Evolutionary conservation across 2,113 vertebrate species (phyloP).

Genomic region (Xenotilapia caudafasciata): DNA sequence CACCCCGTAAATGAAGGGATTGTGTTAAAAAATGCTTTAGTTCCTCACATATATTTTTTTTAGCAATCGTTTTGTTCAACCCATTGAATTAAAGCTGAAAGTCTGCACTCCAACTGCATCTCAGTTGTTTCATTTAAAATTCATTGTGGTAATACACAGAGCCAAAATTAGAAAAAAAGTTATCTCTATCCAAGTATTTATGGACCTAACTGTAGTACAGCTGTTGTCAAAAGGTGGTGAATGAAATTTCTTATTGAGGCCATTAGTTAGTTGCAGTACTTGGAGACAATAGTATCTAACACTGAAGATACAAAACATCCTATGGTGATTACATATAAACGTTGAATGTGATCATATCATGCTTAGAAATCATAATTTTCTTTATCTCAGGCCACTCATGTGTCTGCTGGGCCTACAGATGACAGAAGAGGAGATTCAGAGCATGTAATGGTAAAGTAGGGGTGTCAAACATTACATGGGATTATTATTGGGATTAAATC

Average conservation of each 20-base stretch:
- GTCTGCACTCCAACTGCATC: no score
- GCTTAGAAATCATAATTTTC: neutral
- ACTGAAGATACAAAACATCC: neutral
- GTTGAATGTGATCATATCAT: neutral
- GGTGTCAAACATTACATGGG: neutral
- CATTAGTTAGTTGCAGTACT: neutral
- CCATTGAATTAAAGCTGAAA: neutral
- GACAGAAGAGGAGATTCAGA: neutral
- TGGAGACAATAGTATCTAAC: neutral
- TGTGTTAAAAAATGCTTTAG: no score
- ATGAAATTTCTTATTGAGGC: neutral
- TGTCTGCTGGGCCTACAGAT: neutral
- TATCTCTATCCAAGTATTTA: no score
- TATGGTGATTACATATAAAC: neutral
- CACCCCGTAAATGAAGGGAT: no score
- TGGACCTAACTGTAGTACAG: neutral
- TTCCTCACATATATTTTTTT: no score
- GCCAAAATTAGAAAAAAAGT: no score
- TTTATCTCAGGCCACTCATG: neutral
- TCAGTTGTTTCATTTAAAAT: no score
- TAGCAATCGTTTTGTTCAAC: neutral
- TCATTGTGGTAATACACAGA: no score
- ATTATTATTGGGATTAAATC: neutral
- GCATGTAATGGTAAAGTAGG: neutral
- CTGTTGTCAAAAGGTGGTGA: neutral